phyloP scores from a whole-genome alignment of 2,113 vertebrate genomes.

The Salvelinus namaycush region DNA sequence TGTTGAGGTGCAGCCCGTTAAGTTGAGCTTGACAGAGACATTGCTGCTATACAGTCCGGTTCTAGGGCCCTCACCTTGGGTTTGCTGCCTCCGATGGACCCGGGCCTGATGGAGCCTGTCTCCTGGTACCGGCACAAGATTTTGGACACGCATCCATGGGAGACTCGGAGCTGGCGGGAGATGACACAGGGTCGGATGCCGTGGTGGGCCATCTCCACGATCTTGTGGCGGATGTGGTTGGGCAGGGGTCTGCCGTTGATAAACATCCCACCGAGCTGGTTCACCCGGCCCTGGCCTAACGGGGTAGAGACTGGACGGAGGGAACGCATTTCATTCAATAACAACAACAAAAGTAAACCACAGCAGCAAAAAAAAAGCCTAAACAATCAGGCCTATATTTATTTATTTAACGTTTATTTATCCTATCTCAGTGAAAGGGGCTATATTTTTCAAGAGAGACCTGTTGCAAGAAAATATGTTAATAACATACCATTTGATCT shows the following conservation, averaged over 20 bases:
- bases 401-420: too few relatives aligned
- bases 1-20: too few relatives aligned
- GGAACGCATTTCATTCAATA: neutral
- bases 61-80: conserved; percentile 85
- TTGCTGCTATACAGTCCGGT: neutral
- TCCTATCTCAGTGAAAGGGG: too few relatives aligned
- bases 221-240: conserved; percentile 98
- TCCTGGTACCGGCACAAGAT: conserved; percentile 98
- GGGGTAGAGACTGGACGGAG: conserved; percentile 89
- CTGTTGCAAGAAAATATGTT: neutral
- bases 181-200: conserved; percentile 97
- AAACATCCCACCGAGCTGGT: conserved; percentile 97
- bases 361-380: too few relatives aligned
- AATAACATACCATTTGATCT: neutral
- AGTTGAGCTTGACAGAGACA: neutral
- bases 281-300: conserved; percentile 96
- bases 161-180: conserved; percentile 95
- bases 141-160: conserved; percentile 98
- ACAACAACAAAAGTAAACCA: neutral
- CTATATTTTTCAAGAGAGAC: neutral
- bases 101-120: conserved; percentile 95
- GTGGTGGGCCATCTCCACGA: conserved; percentile 99
- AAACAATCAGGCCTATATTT: too few relatives aligned
- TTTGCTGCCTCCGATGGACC: conserved; percentile 97
- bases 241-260: conserved; percentile 97